Evolutionary conservation across 2,888 invertebrate species (phyloP).

Genomic region (Microchrysa polita): DNA sequence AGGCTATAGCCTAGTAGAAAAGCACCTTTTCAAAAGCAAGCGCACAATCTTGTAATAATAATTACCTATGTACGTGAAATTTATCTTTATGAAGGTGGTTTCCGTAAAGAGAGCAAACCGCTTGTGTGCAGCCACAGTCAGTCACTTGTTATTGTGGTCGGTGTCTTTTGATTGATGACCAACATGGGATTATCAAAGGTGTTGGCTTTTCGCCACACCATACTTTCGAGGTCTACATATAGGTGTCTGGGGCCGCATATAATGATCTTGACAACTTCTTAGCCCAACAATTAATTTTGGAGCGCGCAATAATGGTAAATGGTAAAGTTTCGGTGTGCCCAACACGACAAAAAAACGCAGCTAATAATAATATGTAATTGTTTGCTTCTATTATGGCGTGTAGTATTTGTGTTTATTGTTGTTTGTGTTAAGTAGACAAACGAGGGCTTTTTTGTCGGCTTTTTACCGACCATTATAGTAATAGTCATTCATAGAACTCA

Average conservation of each 20-base stretch:
- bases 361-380: slow-evolving; percentile 39
- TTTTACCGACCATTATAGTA: slow-evolving; percentile 20
- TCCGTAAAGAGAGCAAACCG: slow-evolving; percentile 21
- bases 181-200: slow-evolving; percentile 28
- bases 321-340: slow-evolving; percentile 16
- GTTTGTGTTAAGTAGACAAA: slow-evolving; percentile 41
- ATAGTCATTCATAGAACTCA: slow-evolving; percentile 26
- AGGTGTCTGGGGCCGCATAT: not conserved
- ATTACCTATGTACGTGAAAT: not conserved
- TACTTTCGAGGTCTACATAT: too few species aligned
- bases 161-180: slow-evolving; percentile 44
- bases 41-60: slow-evolving; percentile 31
- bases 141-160: slow-evolving; percentile 3
- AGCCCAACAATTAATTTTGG: slow-evolving; percentile 20
- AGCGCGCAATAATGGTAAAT: too few species aligned
- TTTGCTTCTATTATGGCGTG: slow-evolving; percentile 30
- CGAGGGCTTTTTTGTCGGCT: slow-evolving; percentile 37
- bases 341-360: slow-evolving; percentile 29
- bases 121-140: not conserved
- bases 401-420: slow-evolving; percentile 40
- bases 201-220: slow-evolving; percentile 15
- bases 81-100: slow-evolving; percentile 40
- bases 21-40: slow-evolving; percentile 3
- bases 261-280: slow-evolving; percentile 16
- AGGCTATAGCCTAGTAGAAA: too few species aligned